These are phyloP conservation scores for Coenonympha arcania DNA, from an alignment of 2,888 invertebrate genomes.

Conservation along the genomic window DNA sequence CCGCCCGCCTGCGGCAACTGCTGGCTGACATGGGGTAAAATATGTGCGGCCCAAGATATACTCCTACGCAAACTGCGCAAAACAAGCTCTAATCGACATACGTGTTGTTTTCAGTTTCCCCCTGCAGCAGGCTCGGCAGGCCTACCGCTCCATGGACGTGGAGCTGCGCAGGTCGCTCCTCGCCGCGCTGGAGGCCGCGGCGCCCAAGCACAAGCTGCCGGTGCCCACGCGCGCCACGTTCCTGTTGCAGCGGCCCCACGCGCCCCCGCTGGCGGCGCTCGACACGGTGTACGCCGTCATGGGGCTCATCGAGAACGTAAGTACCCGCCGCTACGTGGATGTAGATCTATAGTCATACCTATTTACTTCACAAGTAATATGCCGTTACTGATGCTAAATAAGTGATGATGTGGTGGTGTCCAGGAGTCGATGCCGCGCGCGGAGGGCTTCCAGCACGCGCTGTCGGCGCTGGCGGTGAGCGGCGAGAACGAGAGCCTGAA, in stretches of 20 bases:
- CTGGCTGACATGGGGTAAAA: conserved; percentile 94
- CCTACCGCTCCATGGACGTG: conserved; percentile 91
- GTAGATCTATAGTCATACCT: too few relatives aligned
- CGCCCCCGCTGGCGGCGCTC: conserved; percentile 84
- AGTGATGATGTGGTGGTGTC: not conserved
- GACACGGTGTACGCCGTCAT: conserved; percentile 88
- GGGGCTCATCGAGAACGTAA: conserved; percentile 82
- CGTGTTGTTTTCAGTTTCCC: conserved; percentile 76
- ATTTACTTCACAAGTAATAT: not conserved
- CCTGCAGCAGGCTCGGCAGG: conserved; percentile 87
- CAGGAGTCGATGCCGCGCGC: conserved; percentile 43
- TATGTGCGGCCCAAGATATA: conserved; percentile 20
- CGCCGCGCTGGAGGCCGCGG: conserved; percentile 77
- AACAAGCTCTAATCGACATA: not conserved
- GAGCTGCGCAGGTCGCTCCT: conserved; percentile 83
- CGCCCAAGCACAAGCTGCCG: conserved; percentile 78
- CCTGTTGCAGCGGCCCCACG: conserved; percentile 85
- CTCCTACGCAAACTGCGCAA: too few relatives aligned
- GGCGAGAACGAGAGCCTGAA: conserved; percentile 71
- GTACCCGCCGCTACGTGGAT: conserved; percentile 26
- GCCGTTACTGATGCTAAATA: too few relatives aligned
- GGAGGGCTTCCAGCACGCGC: conserved; percentile 58
- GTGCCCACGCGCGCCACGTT: conserved; percentile 85
- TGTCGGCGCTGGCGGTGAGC: conserved; percentile 56
- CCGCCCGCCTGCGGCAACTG: conserved; percentile 84